Percentiles rank a stretch among this genome's conserved stretches.
Evolutionary conservation across 2,888 invertebrate species (phyloP).

Genomic region (Thereva unica): DNA sequence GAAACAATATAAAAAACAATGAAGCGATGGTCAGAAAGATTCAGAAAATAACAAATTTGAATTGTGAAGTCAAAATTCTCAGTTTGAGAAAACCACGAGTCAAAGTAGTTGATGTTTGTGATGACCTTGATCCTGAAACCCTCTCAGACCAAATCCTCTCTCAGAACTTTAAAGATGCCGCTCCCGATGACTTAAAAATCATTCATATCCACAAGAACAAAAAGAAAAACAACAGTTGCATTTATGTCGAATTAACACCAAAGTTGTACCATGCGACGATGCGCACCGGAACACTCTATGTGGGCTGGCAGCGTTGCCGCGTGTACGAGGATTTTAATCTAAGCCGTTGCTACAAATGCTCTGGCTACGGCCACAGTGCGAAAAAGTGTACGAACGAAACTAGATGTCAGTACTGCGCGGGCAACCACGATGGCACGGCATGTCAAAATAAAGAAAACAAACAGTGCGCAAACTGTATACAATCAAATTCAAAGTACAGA

Average conservation of each 20-base stretch:
- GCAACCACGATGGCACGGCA: too few species aligned
- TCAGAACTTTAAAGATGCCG: background rate
- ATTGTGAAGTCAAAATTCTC: constrained; percentile 1
- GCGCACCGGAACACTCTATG: constrained; percentile 1
- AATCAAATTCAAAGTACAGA: too few species aligned
- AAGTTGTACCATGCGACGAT: constrained; percentile 4
- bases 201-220: too few species aligned
- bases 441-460: too few species aligned
- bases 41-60: constrained; percentile 2
- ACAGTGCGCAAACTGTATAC: too few species aligned
- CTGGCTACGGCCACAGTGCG: too few species aligned
- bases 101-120: constrained; percentile 7
- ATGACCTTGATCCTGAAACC: background rate
- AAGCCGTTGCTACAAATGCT: constrained; percentile 3
- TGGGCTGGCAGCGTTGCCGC: constrained; percentile 7
- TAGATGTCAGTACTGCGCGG: too few species aligned
- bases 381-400: too few species aligned
- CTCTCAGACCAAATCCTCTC: background rate
- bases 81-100: too few species aligned
- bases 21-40: background rate
- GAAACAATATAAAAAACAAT: background rate
- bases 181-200: background rate
- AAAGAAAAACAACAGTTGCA: constrained; percentile 6
- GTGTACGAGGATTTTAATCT: constrained; percentile 6
- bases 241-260: constrained; percentile 7